Evolutionary conservation across 2,113 vertebrate genomes (phyloP).

Genomic region (Charadrius vociferus): DNA sequence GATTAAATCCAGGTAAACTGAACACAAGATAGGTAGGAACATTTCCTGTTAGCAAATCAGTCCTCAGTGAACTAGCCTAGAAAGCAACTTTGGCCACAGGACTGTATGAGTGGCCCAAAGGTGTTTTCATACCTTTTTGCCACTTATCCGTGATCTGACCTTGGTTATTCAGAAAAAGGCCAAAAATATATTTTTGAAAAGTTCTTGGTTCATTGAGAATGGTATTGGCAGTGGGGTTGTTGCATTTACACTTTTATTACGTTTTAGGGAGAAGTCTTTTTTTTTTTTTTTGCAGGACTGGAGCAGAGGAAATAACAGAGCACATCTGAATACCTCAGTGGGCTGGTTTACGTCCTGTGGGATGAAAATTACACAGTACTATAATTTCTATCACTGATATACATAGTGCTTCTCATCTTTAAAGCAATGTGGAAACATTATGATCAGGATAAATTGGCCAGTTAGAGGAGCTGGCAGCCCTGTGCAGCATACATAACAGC

Average conservation of each 20-base stretch:
- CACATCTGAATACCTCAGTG: slow-evolving; percentile 11
- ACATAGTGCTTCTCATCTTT: background rate
- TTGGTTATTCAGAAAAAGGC: background rate
- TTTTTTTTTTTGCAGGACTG: background rate
- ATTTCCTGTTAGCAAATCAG: background rate
- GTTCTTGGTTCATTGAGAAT: background rate
- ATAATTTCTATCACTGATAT: background rate
- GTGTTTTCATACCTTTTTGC: background rate
- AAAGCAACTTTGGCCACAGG: background rate
- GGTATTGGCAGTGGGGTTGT: background rate
- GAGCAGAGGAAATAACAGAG: slow-evolving; percentile 51
- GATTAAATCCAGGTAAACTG: background rate
- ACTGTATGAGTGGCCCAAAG: background rate
- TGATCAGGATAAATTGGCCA: background rate
- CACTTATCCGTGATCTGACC: background rate
- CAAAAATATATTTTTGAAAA: background rate
- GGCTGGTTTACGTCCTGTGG: slow-evolving; percentile 28
- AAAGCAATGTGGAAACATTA: background rate
- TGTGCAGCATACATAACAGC: background rate
- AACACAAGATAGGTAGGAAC: background rate
- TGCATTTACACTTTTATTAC: slow-evolving; percentile 50
- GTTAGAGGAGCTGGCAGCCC: background rate
- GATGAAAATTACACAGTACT: background rate
- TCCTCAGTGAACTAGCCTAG: background rate
- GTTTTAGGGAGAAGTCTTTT: slow-evolving; percentile 2